Evolutionary conservation across 2,113 vertebrate species (phyloP), one percentile per base, ranked within the genome.

Genomic region (Macroglossus sobrinus): DNA sequence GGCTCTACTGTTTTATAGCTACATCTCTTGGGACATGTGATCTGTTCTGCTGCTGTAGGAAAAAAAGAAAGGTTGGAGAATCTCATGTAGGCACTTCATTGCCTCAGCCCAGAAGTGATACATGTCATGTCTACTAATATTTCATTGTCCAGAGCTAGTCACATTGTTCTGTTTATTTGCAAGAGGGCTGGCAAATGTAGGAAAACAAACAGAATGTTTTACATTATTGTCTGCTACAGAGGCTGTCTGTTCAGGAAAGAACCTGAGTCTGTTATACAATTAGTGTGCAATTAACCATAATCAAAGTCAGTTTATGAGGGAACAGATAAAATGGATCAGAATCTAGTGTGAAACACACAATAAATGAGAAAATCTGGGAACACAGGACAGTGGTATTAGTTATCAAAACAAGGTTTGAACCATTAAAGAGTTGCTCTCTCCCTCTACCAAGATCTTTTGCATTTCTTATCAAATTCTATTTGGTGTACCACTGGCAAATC

Each of bases 261-360:
- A 91, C 30, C 69, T 38, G 43, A 9, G 38, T 91, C 61, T 76
- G 53, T 87, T 43, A 78, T 75, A 91, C 30, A 45, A 81, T 94
- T 55, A 63, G 75, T 61, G 16, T 90, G 66, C 28, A 53, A 21
- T 71, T 59, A 84, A 79, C 95, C 71, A 85, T 57, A 82, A 63
- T 86, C 24, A 68, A 90, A n/a, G 55, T 91, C 64, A 84, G 24
- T 59, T 91, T 79, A 35, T 66, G 78, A 87, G 38, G 68, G 59
- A 78, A 85, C 47, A 66, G 26, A 53, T 47, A 80, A 95, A 91
- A 76, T 24, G 45, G 33, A 72, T 87, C 59, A 63, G 45, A 85
- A 79, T 84, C 78, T 79, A 85, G 53, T 88, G 72, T 85, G 84
- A 89, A 94, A 89, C 16, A 75, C 71, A 78, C 43, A 92, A 53